phyloP scores from a whole-genome alignment of 1,140 invertebrate genomes.

The Lerema accius region DNA sequence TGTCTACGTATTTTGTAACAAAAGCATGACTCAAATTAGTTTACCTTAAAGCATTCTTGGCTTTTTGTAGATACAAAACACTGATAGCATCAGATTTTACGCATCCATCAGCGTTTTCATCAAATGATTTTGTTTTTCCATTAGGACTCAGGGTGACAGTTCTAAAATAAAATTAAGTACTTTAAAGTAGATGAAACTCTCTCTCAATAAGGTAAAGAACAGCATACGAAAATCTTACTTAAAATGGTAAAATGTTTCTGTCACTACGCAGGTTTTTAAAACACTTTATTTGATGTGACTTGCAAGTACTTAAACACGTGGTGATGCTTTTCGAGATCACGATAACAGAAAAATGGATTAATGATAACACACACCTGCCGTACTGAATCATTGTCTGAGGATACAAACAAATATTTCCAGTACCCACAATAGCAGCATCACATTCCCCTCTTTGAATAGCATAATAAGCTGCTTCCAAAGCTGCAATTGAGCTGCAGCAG shows the following conservation, averaged over 20 bases:
- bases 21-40: too few species aligned
- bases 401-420: conserved; percentile 90
- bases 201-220: too few species aligned
- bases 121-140: conserved; percentile 16
- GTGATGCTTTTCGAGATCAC: too few species aligned
- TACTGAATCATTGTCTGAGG: conserved; percentile 93
- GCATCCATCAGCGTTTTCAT: conserved; percentile 4
- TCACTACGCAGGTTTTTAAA: too few species aligned
- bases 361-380: too few species aligned
- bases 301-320: too few species aligned
- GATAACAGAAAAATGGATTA: too few species aligned
- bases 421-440: conserved; percentile 93
- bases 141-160: not conserved
- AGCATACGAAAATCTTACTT: too few species aligned
- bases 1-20: too few species aligned
- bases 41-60: conserved; percentile 12
- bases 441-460: conserved; percentile 89
- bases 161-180: conserved; percentile 1
- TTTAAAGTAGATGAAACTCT: too few species aligned
- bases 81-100: conserved; percentile 8
- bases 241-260: too few species aligned
- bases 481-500: conserved; percentile 93
- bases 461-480: conserved; percentile 91
- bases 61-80: conserved; percentile 11
- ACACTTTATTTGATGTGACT: too few species aligned